A percentile compares a stretch with the other conserved stretches of the same genome.
Evolutionary conservation across 2,797 vertebrate species (phyloP).

Genomic region (Hyperoplus lanceolatus): DNA sequence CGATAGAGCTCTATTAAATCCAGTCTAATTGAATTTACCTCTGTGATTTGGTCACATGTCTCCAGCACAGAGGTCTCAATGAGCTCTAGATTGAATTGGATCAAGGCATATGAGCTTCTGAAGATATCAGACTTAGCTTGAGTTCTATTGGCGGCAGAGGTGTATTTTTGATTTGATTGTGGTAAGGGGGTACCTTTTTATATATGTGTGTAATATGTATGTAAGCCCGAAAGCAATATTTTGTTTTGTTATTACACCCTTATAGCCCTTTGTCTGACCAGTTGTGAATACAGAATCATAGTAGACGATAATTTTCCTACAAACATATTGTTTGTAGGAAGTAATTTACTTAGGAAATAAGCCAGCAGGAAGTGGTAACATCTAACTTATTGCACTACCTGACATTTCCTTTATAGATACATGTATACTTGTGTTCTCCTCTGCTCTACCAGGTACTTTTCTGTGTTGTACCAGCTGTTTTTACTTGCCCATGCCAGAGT

Average conservation of each 20-base stretch:
- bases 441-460: background rate
- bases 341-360: background rate
- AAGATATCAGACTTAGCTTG: constrained; percentile 55
- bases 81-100: constrained; percentile 77
- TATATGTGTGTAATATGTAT: constrained; percentile 10
- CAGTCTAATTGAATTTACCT: constrained; percentile 82
- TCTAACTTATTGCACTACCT: background rate
- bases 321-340: background rate
- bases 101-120: constrained; percentile 57
- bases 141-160: constrained; percentile 31
- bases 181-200: constrained; percentile 11
- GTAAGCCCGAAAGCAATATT: background rate
- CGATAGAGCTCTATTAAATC: constrained; percentile 81
- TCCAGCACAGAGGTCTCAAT: constrained; percentile 68
- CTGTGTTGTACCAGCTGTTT: constrained; percentile 8
- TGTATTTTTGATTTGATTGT: constrained; percentile 52
- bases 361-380: background rate
- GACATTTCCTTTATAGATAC: background rate
- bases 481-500: constrained; percentile 7
- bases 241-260: background rate
- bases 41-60: constrained; percentile 75
- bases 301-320: background rate
- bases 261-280: background rate
- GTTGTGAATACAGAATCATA: background rate
- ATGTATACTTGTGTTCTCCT: background rate